Evolutionary conservation across 2,797 vertebrate genomes (phyloP).

Genomic region (Argentina silus): DNA sequence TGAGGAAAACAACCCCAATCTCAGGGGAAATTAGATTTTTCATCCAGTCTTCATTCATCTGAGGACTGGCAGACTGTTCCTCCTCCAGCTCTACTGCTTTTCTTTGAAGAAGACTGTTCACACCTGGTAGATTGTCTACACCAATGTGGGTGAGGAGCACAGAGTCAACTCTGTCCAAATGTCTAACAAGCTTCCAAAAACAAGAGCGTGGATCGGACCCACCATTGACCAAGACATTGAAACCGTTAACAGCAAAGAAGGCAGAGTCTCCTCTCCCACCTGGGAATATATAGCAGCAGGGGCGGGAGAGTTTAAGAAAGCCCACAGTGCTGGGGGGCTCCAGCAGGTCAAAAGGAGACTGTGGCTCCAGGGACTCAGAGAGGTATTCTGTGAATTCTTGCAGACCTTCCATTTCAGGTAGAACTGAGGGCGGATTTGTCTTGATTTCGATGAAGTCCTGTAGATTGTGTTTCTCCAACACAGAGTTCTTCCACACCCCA

Average conservation of each 20-base stretch:
- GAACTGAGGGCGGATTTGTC: slow-evolving; percentile 61
- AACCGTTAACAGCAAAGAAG: slow-evolving; percentile 93
- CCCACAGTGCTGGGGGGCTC: slow-evolving; percentile 88
- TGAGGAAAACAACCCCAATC: slow-evolving; percentile 91
- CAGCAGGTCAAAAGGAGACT: slow-evolving; percentile 88
- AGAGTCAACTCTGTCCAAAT: slow-evolving; percentile 91
- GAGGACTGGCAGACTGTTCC: slow-evolving; percentile 61
- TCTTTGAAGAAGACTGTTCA: slow-evolving; percentile 90
- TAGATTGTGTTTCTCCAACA: slow-evolving; percentile 68
- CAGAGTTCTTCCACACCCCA: slow-evolving; percentile 73
- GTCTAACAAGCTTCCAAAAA: slow-evolving; percentile 96
- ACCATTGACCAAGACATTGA: slow-evolving; percentile 91
- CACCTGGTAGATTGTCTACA: slow-evolving; percentile 87
- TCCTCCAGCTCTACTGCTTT: slow-evolving; percentile 86
- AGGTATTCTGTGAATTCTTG: slow-evolving; percentile 92
- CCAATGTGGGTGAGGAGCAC: slow-evolving; percentile 89
- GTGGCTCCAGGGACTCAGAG: slow-evolving; percentile 87
- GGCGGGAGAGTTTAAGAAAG: slow-evolving; percentile 90
- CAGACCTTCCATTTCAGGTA: slow-evolving; percentile 88
- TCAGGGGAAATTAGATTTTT: slow-evolving; percentile 89
- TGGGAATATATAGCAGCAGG: slow-evolving; percentile 97
- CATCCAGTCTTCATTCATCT: slow-evolving; percentile 75
- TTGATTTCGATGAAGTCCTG: slow-evolving; percentile 76
- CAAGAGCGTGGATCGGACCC: slow-evolving; percentile 89
- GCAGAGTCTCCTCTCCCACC: slow-evolving; percentile 89